Base-by-base conservation (phyloP, 2,797 vertebrate genomes). In the Pampus argenteus region DNA sequence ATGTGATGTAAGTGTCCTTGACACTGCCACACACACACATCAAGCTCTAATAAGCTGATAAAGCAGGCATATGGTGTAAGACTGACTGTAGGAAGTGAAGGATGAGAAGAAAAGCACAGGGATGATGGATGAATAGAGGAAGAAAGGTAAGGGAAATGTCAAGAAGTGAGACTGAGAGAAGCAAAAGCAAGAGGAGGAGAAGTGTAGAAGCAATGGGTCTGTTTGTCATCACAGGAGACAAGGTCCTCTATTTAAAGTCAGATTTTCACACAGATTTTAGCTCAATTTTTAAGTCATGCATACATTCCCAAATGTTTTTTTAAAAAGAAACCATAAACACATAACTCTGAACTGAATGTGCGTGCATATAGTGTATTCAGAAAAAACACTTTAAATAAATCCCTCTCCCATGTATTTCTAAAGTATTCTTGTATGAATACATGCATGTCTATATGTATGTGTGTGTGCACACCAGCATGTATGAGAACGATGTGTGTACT, bases 371-470 rank as follows among this genome's bases (percentile, higher is more conserved):
- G 18, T 8, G 1, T 42, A 45, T 40, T 74, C 62, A 83, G 72
- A 57, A 84, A 80, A 66, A 80, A 73, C 7, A 44, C 70, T 70
- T 75, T 55, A 75, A 74, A 66, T 22, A 29, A 66, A 66, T 34
- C 28, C 44, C 26, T 58, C 26, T n/a, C n/a, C 47, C 1, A 31
- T 20, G 44, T 18, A 18, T 25, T 14, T 71, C 59, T 54, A 23
- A 50, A 42, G 29, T 28, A 29, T 13, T 58, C 56, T 58, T 50
- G 51, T 15, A 29, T 51, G 31, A 44, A 59, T 49, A 25, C 15
- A 31, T 49, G 55, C 38, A 17, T 38, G 48, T n/a, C 17, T 65
- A 20, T 68, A 9, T 62, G 17, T 14, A 29, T 26, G 28, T 57
- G 28, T 50, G 42, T 15, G 14, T 15, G n/a, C 45, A 13, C 15